Evolutionary conservation across 2,888 invertebrate genomes (phyloP), one percentile per base, ranked within the genome.

Genomic region (Ectropis crepuscularia): DNA sequence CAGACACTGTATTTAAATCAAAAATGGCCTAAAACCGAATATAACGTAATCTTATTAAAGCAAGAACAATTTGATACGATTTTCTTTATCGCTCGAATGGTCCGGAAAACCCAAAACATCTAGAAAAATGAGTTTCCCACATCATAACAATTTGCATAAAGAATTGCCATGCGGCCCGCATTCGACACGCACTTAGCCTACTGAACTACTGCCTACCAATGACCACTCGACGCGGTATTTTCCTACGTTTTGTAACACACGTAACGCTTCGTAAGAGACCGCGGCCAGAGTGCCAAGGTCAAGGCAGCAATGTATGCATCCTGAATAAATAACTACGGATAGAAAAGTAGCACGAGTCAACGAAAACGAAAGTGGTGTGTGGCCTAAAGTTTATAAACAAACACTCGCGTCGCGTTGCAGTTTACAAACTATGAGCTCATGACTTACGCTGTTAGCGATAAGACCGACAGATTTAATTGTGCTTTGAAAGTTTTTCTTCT

Each of bases 261-360:
- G 70, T 69, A 65, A 65, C 53, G 74, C 74, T 79, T 74, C 64
- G 76, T 68, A 73, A 75, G 68, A 55, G 62, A 53, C 48, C 57
- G 64, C 61, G 41, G 54, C 61, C 48, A 65, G 57, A 36, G 63
- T 63, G 50, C 68, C 87, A 89, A 89, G 89, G 86, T 89, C 89
- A 89, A 89, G 88, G 88, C 85, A 65, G 80, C 78, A 74, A 79
- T 82, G 83, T 69, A 63, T 66, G 74, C 72, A 80, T 74, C 69
- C 72, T 69, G 84, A 84, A 86, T 85, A 77, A 76, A 81, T 83
- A 73, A 61, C 37, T 43, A 58, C 58, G 46, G 50, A 63, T 53
- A 53, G 42, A 55, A 69, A 68, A 65, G 70, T 64, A 46, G 65
- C 57, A 66, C 64, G 55, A 65, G 54, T 36, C 51, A 70, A 68